phyloP scores from a whole-genome alignment of 2,797 vertebrate species.

The Lithobates sylvaticus region DNA sequence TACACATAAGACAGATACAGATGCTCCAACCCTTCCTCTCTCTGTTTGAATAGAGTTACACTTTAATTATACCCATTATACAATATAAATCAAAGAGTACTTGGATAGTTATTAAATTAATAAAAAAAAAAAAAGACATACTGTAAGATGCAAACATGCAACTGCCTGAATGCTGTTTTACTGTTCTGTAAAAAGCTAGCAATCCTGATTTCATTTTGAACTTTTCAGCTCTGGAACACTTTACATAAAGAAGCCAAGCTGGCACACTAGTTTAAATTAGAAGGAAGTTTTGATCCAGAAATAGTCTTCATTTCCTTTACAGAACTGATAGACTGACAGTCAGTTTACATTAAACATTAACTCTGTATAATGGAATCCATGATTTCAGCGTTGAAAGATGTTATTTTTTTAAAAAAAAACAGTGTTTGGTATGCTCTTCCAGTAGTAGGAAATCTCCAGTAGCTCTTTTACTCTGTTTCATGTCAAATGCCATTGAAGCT shows the following conservation, averaged over 20 bases:
- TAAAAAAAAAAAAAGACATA: too few relatives aligned
- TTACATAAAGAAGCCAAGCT: conserved; percentile 18
- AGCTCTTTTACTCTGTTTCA: conserved; percentile 45
- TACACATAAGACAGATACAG: too few relatives aligned
- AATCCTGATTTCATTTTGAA: background rate
- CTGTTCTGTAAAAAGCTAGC: background rate
- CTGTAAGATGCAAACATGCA: too few relatives aligned
- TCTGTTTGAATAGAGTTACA: too few relatives aligned
- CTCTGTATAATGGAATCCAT: conserved; percentile 36
- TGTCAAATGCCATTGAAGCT: conserved; percentile 33
- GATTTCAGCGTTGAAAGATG: conserved; percentile 19
- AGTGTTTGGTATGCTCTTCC: conserved; percentile 48
- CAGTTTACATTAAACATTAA: conserved; percentile 43
- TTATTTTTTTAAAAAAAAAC: conserved; percentile 47
- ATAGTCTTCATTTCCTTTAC: conserved; percentile 15
- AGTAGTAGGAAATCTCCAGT: conserved; percentile 34
- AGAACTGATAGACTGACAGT: conserved; percentile 47
- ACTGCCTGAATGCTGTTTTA: background rate
- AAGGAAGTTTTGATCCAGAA: conserved; percentile 39
- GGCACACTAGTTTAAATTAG: conserved; percentile 23
- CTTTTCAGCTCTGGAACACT: background rate
- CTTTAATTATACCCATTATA: too few relatives aligned
- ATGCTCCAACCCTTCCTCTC: too few relatives aligned
- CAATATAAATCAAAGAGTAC: too few relatives aligned
- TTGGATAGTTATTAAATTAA: too few relatives aligned